Conservation (phyloP, 1,140 invertebrate genomes). For the Apis dorsata region DNA sequence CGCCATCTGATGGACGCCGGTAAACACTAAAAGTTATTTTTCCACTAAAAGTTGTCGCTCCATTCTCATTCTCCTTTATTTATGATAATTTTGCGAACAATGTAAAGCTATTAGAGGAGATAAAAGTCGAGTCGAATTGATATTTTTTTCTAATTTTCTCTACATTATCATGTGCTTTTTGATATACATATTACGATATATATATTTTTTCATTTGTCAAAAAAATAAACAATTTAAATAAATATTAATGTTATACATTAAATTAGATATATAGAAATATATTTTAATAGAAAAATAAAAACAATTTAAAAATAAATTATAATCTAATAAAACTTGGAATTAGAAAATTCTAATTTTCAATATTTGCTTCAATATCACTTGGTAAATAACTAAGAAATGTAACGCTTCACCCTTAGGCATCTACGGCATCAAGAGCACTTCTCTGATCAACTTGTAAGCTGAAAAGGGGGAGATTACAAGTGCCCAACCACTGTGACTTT, state of each 20-base stretch:
- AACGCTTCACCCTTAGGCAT: constrained; percentile 22
- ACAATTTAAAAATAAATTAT: not conserved
- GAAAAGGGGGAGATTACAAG: constrained; percentile 31
- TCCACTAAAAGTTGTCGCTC: not conserved
- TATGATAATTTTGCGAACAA: not conserved
- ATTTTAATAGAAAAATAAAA: not conserved
- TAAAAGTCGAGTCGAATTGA: not conserved
- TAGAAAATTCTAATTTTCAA: not conserved
- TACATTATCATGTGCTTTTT: no score
- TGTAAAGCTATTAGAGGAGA: no score
- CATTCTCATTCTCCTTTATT: not conserved
- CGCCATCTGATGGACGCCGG: constrained; percentile 72
- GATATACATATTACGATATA: no score
- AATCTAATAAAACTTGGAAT: not conserved
- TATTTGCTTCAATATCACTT: not conserved
- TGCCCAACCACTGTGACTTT: constrained; percentile 5
- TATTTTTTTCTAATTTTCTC: no score
- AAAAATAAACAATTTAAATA: not conserved
- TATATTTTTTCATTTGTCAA: no score
- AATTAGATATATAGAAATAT: no score
- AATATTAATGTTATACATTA: no score
- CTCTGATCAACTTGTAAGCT: constrained; percentile 33
- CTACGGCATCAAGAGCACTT: constrained; percentile 22
- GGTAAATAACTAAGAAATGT: constrained; percentile 25
- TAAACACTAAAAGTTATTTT: constrained; percentile 57